A percentile compares a stretch with the other conserved stretches of the same genome.
phyloP scores from a whole-genome alignment of 2,797 vertebrate genomes.

The Meriones psammophilus region DNA sequence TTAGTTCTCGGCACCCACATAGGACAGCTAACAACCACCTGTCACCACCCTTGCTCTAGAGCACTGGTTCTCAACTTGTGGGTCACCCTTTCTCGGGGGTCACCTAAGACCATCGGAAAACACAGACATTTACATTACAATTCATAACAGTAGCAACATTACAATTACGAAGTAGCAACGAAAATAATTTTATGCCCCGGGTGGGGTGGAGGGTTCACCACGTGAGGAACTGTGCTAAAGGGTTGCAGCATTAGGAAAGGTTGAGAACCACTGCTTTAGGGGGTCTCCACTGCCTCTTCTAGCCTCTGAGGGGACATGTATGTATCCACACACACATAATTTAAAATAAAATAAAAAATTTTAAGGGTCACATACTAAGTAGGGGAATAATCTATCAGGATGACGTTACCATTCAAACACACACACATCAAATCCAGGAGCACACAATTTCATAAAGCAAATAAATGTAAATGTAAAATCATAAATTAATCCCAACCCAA shows the following conservation, averaged over 20 bases:
- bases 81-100: not conserved
- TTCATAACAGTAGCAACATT: not conserved
- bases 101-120: not conserved
- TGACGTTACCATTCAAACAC: not conserved
- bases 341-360: not conserved
- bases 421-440: not conserved
- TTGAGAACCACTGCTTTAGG: not conserved
- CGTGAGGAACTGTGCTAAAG: not conserved
- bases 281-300: not conserved
- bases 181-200: not conserved
- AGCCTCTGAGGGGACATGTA: not conserved
- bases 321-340: not conserved
- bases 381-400: not conserved
- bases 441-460: not conserved
- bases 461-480: not conserved
- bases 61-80: not conserved
- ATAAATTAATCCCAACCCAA: not conserved
- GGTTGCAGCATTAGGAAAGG: not conserved
- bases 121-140: not conserved
- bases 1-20: no score
- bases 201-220: not conserved
- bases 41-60: not conserved
- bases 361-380: not conserved
- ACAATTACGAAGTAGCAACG: not conserved
- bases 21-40: not conserved